Conservation (phyloP, 2,113 vertebrate genomes). For the Sylvia atricapilla region DNA sequence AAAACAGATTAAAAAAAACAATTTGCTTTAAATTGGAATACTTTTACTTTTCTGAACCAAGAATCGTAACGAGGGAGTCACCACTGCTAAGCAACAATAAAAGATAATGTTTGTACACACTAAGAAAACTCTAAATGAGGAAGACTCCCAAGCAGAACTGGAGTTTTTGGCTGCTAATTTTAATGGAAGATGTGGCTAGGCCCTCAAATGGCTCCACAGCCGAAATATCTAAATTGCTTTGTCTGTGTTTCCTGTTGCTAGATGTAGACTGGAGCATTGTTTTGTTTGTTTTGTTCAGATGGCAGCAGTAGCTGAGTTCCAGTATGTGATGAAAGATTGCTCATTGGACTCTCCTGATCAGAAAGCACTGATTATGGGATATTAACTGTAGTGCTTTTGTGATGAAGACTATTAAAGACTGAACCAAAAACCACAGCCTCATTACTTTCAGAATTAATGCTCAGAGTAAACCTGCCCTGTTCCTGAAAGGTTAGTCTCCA, state of each 20-base stretch:
- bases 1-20: background rate
- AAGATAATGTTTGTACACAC: background rate
- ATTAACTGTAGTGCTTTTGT: constrained; percentile 46
- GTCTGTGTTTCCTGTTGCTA: background rate
- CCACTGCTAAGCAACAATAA: background rate
- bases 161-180: background rate
- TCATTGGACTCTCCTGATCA: constrained; percentile 32
- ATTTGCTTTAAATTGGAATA: background rate
- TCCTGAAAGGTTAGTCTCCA: constrained; percentile 10
- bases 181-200: background rate
- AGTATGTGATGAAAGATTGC: constrained; percentile 12
- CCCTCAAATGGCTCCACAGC: background rate
- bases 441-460: constrained; percentile 12
- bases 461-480: constrained; percentile 7
- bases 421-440: constrained; percentile 19
- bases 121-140: background rate
- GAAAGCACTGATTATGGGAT: constrained; percentile 23
- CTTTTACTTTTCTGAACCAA: constrained; percentile 18
- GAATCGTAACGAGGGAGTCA: background rate
- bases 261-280: background rate
- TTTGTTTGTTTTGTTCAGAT: background rate
- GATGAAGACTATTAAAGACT: constrained; percentile 33
- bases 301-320: constrained; percentile 1
- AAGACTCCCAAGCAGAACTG: background rate
- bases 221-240: background rate